phyloP scores from a whole-genome alignment of 2,888 invertebrate genomes.

The Trissolcus japonicus region DNA sequence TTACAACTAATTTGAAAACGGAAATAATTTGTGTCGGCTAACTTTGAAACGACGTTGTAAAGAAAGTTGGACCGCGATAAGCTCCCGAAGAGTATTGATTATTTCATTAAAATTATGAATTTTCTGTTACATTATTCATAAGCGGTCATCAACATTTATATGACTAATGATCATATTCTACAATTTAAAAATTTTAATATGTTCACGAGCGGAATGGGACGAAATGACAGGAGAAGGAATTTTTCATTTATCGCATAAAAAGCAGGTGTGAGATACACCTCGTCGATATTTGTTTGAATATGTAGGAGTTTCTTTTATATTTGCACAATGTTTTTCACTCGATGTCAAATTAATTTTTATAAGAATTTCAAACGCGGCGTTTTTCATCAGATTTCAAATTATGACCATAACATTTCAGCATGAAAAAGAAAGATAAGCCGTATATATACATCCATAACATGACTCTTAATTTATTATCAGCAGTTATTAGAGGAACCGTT shows the following conservation, averaged over 20 bases:
- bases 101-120: slow-evolving; percentile 41
- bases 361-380: too few relatives aligned
- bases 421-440: background rate
- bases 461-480: slow-evolving; percentile 52
- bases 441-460: background rate
- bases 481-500: slow-evolving; percentile 58
- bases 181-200: slow-evolving; percentile 25
- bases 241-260: slow-evolving; percentile 12
- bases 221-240: slow-evolving; percentile 21
- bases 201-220: background rate
- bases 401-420: background rate
- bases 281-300: slow-evolving; percentile 36
- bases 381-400: too few relatives aligned
- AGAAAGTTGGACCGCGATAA: slow-evolving; percentile 15
- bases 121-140: slow-evolving; percentile 38
- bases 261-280: slow-evolving; percentile 4
- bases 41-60: slow-evolving; percentile 24
- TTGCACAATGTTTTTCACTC: slow-evolving; percentile 14
- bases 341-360: background rate
- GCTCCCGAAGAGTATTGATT: slow-evolving; percentile 45
- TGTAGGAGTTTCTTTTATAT: slow-evolving; percentile 36
- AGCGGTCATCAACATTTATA: slow-evolving; percentile 32
- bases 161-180: slow-evolving; percentile 37
- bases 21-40: slow-evolving; percentile 24
- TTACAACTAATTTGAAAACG: slow-evolving; percentile 41